Base-by-base conservation (phyloP, 2,113 vertebrate species). In the Proteles cristata region DNA sequence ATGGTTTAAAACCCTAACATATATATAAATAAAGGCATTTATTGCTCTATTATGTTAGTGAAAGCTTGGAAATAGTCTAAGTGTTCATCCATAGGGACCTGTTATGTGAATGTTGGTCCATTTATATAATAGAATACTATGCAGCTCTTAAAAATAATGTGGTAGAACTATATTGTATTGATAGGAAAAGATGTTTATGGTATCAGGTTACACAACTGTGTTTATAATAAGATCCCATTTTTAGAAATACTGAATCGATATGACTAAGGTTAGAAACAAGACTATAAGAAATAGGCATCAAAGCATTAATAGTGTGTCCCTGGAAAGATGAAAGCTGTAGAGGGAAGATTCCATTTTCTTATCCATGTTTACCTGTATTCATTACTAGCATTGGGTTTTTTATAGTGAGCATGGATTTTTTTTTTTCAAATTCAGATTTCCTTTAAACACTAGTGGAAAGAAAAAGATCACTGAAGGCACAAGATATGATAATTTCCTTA, bases 381-480 rank as follows among this genome's bases (percentile, higher is more conserved):
- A 89, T 35, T 17, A 81, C 39, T 63, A 88, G 55, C 61, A 68
- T 61, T 39, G 26, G n/a, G 5, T 14, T 48, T 96, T 88, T 95
- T 61, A 76, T 11, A 43, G 31, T n/a, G 33, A 90, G 31, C 11
- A 7, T 93, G 58, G 7, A 7, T 28, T 90, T 55, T 21, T 73
- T 87, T 92, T 39, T 90, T 68, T 79, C 73, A 50, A 93, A 69
- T 76, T 88, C 71, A 61, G 53, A 61, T 86, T 77, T 35, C n/a
- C 14, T 86, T 83, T 89, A 88, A 94, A 63, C 1, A 10, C 21
- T n/a, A 66, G 21, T 48, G 25, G 4, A 26, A 87, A 92, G 50
- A 87, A 77, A 80, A 93, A 80, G 68, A n/a, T 39, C 73, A n/a
- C 17, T 74, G 74, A 53, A 93, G 21, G 11, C 68, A 35, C 19